Percentiles rank a stretch among this genome's conserved stretches.
phyloP scores from a whole-genome alignment of 1,140 invertebrate genomes.

The Lepidurus apus region DNA sequence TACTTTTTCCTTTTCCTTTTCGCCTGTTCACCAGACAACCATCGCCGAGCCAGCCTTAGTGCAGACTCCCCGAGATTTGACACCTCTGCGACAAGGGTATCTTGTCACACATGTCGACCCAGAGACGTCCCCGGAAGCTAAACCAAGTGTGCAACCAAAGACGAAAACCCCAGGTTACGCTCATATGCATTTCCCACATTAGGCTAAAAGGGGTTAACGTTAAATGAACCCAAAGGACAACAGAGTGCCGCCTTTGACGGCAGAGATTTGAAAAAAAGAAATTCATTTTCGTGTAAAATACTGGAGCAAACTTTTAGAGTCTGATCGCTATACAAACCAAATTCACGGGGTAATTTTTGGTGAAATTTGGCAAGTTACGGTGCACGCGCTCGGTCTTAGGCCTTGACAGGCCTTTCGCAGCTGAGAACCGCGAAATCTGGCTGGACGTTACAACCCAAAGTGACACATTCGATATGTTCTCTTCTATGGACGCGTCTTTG shows the following conservation, averaged over 20 bases:
- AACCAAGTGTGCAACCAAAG: neutral
- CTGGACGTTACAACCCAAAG: no score
- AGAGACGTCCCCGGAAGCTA: constrained; percentile 5
- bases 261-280: no score
- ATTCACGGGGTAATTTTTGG: no score
- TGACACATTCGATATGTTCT: no score
- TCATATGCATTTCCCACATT: constrained; percentile 8
- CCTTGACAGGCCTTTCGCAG: no score
- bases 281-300: neutral
- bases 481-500: no score
- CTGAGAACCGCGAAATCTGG: no score
- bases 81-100: constrained; percentile 16
- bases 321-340: no score
- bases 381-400: no score
- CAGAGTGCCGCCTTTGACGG: no score
- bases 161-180: neutral
- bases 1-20: neutral
- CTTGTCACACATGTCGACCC: constrained; percentile 12
- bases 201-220: neutral
- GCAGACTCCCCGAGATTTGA: neutral
- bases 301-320: neutral
- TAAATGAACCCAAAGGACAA: neutral
- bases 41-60: neutral
- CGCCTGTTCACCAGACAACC: constrained; percentile 1
- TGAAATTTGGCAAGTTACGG: no score